A percentile compares a stretch with the other conserved stretches of the same genome.
Evolutionary conservation across 2,797 vertebrate genomes (phyloP).

Genomic region (Eospalax fontanierii): DNA sequence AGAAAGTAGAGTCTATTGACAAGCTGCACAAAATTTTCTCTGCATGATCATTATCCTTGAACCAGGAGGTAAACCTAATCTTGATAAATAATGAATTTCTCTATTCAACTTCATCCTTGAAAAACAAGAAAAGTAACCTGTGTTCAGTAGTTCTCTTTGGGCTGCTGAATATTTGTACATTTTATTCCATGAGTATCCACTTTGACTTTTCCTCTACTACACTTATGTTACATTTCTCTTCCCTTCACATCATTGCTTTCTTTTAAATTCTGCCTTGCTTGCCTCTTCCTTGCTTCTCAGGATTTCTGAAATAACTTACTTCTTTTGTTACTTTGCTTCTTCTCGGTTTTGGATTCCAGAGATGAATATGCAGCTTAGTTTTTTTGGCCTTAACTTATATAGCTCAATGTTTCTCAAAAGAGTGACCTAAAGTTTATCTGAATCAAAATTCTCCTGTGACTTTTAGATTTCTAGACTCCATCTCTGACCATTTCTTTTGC

Average conservation of each 20-base stretch:
- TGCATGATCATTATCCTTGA: background rate
- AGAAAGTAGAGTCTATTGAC: background rate
- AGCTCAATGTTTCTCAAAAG: slow-evolving; percentile 30
- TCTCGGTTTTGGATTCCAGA: slow-evolving; percentile 46
- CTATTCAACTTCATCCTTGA: background rate
- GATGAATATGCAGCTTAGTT: background rate
- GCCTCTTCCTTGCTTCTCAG: background rate
- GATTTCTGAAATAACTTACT: background rate
- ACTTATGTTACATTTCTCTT: background rate
- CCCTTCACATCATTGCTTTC: background rate
- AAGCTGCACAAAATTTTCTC: background rate
- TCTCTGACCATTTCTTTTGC: background rate
- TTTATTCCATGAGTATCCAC: background rate
- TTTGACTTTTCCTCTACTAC: background rate
- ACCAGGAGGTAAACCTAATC: background rate
- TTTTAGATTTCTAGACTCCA: background rate
- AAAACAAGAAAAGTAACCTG: slow-evolving; percentile 4
- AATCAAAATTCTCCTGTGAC: background rate
- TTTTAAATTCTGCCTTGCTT: background rate
- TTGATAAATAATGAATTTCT: slow-evolving; percentile 24
- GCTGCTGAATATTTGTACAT: background rate
- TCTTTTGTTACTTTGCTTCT: background rate
- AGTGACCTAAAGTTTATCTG: background rate
- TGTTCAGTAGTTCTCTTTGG: slow-evolving; percentile 5
- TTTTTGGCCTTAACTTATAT: slow-evolving; percentile 49